Percentiles rank a stretch among this genome's conserved stretches.
Conservation (phyloP, 2,113 vertebrate species). For the Suricata suricatta region DNA sequence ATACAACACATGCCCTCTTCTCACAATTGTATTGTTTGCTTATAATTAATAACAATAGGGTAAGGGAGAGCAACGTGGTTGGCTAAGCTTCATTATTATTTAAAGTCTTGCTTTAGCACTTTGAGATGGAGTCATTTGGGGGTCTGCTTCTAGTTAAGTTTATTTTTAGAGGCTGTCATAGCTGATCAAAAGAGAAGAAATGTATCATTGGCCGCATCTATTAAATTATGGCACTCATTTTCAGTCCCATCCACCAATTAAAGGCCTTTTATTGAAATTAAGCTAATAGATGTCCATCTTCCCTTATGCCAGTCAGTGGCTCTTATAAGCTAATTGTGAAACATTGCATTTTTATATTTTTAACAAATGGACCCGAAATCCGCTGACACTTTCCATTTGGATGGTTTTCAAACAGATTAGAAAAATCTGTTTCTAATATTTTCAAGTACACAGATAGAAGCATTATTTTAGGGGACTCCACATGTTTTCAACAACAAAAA, state of each 20-base stretch:
- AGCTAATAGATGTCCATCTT: neutral
- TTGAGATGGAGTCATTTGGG: neutral
- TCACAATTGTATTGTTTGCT: neutral
- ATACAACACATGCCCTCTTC: neutral
- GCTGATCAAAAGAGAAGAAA: constrained; percentile 24
- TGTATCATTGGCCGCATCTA: neutral
- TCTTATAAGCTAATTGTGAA: constrained; percentile 48
- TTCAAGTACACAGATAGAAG: neutral
- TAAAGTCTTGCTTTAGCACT: constrained; percentile 8
- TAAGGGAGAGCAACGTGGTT: neutral
- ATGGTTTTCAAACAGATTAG: constrained; percentile 1
- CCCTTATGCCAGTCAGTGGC: neutral
- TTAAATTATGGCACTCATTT: neutral
- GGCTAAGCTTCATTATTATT: neutral
- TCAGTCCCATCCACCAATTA: constrained; percentile 8
- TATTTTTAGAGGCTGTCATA: constrained; percentile 52
- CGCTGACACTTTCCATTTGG: neutral
- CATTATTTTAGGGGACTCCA: neutral
- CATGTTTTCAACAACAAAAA: neutral
- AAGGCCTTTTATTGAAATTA: constrained; percentile 37
- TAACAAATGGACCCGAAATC: constrained; percentile 34
- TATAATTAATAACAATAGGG: neutral
- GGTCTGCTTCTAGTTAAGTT: constrained; percentile 3
- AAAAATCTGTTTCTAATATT: constrained; percentile 28
- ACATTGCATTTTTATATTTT: constrained; percentile 26